phyloP scores from a whole-genome alignment of 2,888 invertebrate species.

The Mythimna pallens region DNA sequence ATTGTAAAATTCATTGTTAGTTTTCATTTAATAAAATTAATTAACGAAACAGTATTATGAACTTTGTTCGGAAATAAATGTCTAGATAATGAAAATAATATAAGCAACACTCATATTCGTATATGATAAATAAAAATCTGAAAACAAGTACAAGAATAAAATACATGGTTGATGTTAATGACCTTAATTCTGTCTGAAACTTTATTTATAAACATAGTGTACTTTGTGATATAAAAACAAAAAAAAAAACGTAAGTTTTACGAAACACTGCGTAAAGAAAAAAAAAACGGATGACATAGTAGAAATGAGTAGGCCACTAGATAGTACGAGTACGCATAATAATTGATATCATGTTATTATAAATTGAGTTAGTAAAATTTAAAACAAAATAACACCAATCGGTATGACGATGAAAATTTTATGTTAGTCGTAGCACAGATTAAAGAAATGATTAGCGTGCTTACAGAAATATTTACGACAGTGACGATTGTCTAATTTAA shows the following conservation, averaged over 20 bases:
- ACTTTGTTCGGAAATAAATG: neutral
- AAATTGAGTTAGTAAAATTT: slow-evolving; percentile 3
- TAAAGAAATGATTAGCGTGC: slow-evolving; percentile 14
- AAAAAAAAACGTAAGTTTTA: neutral
- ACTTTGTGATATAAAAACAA: slow-evolving; percentile 22
- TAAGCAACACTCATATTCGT: neutral
- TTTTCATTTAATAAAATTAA: neutral
- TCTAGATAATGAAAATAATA: slow-evolving; percentile 2
- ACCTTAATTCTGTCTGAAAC: slow-evolving; percentile 22
- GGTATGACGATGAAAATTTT: slow-evolving; percentile 5
- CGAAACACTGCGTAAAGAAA: neutral
- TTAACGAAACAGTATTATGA: neutral
- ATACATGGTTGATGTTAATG: slow-evolving; percentile 20
- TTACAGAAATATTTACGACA: slow-evolving; percentile 9
- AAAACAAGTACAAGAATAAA: slow-evolving; percentile 26
- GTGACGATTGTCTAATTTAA: neutral
- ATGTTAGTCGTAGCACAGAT: slow-evolving; percentile 9
- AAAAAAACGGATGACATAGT: neutral
- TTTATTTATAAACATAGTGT: slow-evolving; percentile 27
- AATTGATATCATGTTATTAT: slow-evolving; percentile 2
- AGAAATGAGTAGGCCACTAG: neutral
- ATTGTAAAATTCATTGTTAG: neutral
- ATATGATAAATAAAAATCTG: neutral
- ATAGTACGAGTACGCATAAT: slow-evolving; percentile 2
- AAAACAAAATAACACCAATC: slow-evolving; percentile 3